Evolutionary conservation across 2,797 vertebrate genomes (phyloP).

Genomic region (Pangasius larnaudii): DNA sequence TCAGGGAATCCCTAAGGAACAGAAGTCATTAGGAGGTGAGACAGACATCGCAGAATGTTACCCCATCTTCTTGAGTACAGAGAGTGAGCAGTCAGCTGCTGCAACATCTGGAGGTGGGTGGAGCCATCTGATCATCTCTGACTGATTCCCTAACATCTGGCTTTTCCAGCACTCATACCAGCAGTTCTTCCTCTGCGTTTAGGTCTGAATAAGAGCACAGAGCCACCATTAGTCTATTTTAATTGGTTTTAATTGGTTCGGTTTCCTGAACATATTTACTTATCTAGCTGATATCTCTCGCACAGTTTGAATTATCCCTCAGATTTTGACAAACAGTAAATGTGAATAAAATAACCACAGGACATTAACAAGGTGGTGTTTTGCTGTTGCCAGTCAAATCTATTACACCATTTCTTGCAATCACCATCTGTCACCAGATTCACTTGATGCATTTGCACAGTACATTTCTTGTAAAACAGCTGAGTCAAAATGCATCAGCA

Average conservation of each 20-base stretch:
- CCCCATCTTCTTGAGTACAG: background rate
- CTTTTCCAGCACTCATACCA: constrained; percentile 16
- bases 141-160: constrained; percentile 32
- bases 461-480: background rate
- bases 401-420: constrained; percentile 10
- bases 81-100: background rate
- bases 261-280: background rate
- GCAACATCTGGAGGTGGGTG: constrained; percentile 15
- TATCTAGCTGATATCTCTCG: background rate
- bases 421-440: background rate
- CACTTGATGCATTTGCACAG: constrained; percentile 1
- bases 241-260: background rate
- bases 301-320: background rate
- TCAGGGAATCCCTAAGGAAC: constrained; percentile 37
- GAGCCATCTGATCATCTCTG: constrained; percentile 28
- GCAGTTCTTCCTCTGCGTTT: background rate
- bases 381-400: background rate
- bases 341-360: background rate
- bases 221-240: background rate
- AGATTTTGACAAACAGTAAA: background rate
- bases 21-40: constrained; percentile 42
- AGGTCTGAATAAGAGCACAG: constrained; percentile 3
- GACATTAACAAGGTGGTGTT: background rate
- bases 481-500: background rate
- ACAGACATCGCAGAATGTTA: constrained; percentile 34